A percentile compares a stretch with the other conserved stretches of the same genome.
Conservation (phyloP, 2,113 vertebrate genomes). For the Cettia cetti region DNA sequence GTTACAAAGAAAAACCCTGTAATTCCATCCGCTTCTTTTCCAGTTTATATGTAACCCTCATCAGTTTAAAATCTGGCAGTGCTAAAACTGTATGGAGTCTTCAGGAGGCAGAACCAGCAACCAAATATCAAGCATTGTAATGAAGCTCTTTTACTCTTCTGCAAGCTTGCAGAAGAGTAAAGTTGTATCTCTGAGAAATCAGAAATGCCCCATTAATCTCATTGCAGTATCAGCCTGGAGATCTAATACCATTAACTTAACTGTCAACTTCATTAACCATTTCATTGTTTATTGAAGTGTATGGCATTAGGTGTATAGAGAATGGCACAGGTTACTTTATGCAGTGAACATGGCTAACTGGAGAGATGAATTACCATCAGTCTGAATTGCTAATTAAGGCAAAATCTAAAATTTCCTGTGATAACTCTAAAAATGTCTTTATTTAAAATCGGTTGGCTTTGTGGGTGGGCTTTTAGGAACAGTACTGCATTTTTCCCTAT, state of each 20-base stretch:
- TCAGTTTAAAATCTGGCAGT: neutral
- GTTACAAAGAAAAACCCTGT: neutral
- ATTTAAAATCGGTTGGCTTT: neutral
- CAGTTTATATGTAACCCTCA: neutral
- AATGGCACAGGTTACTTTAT: neutral
- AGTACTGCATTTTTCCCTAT: neutral
- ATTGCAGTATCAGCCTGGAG: neutral
- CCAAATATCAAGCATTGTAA: neutral
- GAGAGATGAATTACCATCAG: neutral
- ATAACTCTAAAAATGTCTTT: neutral
- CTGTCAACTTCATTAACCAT: neutral
- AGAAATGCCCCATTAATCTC: neutral
- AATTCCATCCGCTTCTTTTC: neutral
- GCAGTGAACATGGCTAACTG: neutral
- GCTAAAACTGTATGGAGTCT: neutral
- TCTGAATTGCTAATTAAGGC: neutral
- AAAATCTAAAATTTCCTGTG: neutral
- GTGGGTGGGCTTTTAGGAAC: neutral
- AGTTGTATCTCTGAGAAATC: neutral
- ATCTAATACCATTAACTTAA: neutral
- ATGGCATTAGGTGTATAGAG: neutral
- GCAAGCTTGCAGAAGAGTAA: too few species aligned
- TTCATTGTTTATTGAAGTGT: neutral
- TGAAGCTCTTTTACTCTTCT: neutral
- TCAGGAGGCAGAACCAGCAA: neutral